Percentiles rank a stretch among this genome's conserved stretches.
These are phyloP conservation scores for human DNA, from an alignment of 2,113 vertebrate genomes.

Conservation along the genomic window GRCh38 chr7:91340001-91340500, in stretches of 20 bases:
- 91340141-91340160: not conserved
- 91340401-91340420: not conserved
- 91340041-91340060: not conserved
- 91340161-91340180: not conserved
- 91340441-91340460: not conserved
- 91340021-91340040: not conserved
- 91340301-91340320: not conserved
- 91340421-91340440: not conserved
- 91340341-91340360: not conserved
- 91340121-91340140: not conserved
- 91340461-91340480: not conserved
- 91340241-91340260: not conserved
- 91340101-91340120: not conserved
- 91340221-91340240: not conserved
- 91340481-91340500: not conserved
- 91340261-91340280: not conserved
- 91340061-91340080: not conserved
- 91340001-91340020: not conserved
- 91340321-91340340: not conserved
- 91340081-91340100: constrained; percentile 12
- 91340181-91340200: not conserved
- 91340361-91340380: not conserved
- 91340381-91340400: not conserved
- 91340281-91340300: not conserved
- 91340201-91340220: not conserved